A percentile compares a stretch with the other conserved stretches of the same genome.
phyloP scores from a whole-genome alignment of 2,888 invertebrate species.

The Lepidochitona cinerea region DNA sequence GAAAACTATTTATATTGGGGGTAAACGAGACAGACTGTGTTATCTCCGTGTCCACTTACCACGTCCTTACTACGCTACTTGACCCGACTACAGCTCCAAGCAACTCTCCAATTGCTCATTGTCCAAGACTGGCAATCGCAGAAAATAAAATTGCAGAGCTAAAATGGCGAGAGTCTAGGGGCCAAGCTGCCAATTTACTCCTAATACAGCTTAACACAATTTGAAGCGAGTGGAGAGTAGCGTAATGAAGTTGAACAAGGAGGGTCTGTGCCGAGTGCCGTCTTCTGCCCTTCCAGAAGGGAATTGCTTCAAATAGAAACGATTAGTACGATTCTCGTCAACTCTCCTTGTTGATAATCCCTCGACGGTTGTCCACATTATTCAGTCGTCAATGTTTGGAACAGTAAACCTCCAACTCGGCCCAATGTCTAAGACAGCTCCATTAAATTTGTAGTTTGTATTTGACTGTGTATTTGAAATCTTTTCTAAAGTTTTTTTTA shows the following conservation, averaged over 20 bases:
- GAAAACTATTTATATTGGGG: slow-evolving; percentile 7
- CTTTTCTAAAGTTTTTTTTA: no score
- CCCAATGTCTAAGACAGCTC: no score
- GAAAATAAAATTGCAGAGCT: slow-evolving; percentile 5
- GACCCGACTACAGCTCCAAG: slow-evolving; percentile 3
- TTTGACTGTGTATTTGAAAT: no score
- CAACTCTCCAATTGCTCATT: slow-evolving; percentile 8
- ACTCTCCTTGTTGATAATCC: no score
- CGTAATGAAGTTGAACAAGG: slow-evolving; percentile 5
- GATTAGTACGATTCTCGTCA: slow-evolving; percentile 6
- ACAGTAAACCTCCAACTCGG: no score
- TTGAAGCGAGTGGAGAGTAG: not conserved
- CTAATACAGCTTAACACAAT: slow-evolving; percentile 7
- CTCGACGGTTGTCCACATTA: no score
- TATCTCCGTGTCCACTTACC: slow-evolving; percentile 3
- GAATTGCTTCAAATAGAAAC: not conserved
- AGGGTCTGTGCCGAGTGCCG: not conserved
- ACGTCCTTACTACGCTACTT: not conserved
- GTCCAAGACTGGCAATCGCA: slow-evolving; percentile 7
- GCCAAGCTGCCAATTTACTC: slow-evolving; percentile 8
- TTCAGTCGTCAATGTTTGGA: no score
- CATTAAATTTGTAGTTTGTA: no score
- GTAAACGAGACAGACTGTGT: slow-evolving; percentile 8
- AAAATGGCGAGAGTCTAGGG: slow-evolving; percentile 7
- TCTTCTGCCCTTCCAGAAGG: not conserved